Evolutionary conservation across 2,797 vertebrate species (phyloP).

Genomic region (Acipenser oxyrinchus): DNA sequence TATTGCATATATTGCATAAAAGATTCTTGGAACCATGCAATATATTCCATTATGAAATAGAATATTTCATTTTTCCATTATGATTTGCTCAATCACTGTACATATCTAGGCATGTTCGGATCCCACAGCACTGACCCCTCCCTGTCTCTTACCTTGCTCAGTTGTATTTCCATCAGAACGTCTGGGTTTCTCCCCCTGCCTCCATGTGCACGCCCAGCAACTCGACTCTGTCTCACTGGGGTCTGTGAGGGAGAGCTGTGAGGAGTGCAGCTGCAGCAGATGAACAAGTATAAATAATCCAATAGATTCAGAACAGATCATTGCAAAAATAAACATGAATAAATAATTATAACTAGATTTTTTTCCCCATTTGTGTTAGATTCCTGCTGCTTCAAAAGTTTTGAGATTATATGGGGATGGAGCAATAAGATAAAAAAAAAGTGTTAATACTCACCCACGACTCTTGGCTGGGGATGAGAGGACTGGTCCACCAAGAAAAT

Average conservation of each 20-base stretch:
- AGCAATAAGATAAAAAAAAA: not conserved
- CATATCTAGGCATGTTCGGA: too few relatives aligned
- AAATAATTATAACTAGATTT: too few relatives aligned
- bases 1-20: too few relatives aligned
- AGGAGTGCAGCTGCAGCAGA: constrained; percentile 60
- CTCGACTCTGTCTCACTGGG: constrained; percentile 71
- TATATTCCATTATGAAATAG: too few relatives aligned
- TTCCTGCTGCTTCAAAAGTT: too few relatives aligned
- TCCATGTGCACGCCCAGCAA: constrained; percentile 53
- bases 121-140: not conserved
- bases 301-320: not conserved
- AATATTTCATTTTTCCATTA: too few relatives aligned
- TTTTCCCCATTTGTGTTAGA: too few relatives aligned
- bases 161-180: constrained; percentile 93
- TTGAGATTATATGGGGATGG: too few relatives aligned
- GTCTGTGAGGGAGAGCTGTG: constrained; percentile 89
- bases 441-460: constrained; percentile 66
- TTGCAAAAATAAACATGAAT: too few relatives aligned
- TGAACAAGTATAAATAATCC: not conserved
- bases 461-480: constrained; percentile 79
- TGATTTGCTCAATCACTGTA: too few relatives aligned
- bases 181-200: constrained; percentile 86
- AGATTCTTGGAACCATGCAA: too few relatives aligned
- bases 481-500: constrained; percentile 69
- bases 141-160: constrained; percentile 74